Evolutionary conservation across 2,113 vertebrate species (phyloP).

Genomic region (Anseranas semipalmata): DNA sequence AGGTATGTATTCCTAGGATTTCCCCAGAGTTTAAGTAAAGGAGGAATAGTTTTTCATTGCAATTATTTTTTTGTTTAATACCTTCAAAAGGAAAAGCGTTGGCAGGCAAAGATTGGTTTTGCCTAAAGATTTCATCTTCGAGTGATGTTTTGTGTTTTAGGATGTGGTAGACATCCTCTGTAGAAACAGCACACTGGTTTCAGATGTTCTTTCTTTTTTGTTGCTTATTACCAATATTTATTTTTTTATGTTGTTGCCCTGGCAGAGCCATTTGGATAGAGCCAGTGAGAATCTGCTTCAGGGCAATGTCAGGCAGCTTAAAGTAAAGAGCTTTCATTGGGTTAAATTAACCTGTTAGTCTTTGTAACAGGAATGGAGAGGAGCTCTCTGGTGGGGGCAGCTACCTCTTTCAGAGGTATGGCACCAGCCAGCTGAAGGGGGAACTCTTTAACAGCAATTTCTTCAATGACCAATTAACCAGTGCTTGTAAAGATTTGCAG

Average conservation of each 20-base stretch:
- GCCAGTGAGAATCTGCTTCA: not conserved
- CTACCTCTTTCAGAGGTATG: not conserved
- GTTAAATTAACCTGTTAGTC: slow-evolving; percentile 7
- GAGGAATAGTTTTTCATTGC: not conserved
- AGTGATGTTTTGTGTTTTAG: slow-evolving; percentile 23
- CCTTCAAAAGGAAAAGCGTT: slow-evolving; percentile 17
- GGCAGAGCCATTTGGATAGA: not conserved
- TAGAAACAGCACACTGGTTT: slow-evolving; percentile 7
- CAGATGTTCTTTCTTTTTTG: slow-evolving; percentile 42
- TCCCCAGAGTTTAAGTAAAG: not conserved
- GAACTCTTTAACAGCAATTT: not conserved
- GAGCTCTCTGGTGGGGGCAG: not conserved
- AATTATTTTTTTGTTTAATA: not conserved
- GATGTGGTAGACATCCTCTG: slow-evolving; percentile 25
- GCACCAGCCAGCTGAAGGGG: not conserved
- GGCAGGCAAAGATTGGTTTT: slow-evolving; percentile 22
- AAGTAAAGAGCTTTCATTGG: slow-evolving; percentile 41
- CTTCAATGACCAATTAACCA: not conserved
- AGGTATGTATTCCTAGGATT: slow-evolving; percentile 6
- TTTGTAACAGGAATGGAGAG: not conserved
- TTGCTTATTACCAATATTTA: not conserved
- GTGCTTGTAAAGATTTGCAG: not conserved
- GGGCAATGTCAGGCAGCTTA: not conserved
- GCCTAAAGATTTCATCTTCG: slow-evolving; percentile 35
- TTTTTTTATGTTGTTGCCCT: not conserved